Evolutionary conservation across 2,888 invertebrate species (phyloP).

Genomic region (Eupithecia pulchellata): DNA sequence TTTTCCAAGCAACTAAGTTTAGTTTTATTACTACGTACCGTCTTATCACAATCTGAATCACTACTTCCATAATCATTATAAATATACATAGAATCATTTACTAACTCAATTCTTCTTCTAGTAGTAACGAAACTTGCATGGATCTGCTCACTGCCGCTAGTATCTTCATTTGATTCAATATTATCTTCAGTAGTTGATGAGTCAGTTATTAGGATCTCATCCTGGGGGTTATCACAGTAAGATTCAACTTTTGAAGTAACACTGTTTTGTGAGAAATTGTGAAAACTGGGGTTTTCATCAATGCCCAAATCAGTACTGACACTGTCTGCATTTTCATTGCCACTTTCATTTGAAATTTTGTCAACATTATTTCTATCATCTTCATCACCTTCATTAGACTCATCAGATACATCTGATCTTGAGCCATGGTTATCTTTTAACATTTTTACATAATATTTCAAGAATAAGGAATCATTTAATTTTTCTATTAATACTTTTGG

Average conservation of each 20-base stretch:
- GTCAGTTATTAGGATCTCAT: slow-evolving; percentile 42
- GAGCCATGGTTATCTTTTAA: slow-evolving; percentile 17
- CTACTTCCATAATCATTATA: slow-evolving; percentile 59
- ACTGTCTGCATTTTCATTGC: slow-evolving; percentile 11
- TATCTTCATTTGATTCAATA: slow-evolving; percentile 44
- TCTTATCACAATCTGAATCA: slow-evolving; percentile 62
- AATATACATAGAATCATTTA: slow-evolving; percentile 62
- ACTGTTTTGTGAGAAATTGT: not conserved
- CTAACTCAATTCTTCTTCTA: slow-evolving; percentile 65
- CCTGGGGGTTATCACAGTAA: slow-evolving; percentile 39
- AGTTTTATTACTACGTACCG: slow-evolving; percentile 55
- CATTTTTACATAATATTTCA: slow-evolving; percentile 58
- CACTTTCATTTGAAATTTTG: slow-evolving; percentile 1
- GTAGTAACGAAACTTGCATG: slow-evolving; percentile 75
- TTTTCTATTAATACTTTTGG: slow-evolving; percentile 61
- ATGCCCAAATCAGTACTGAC: not conserved
- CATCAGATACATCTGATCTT: slow-evolving; percentile 9
- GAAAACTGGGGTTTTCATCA: not conserved
- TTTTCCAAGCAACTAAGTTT: slow-evolving; percentile 25
- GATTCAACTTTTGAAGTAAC: slow-evolving; percentile 20
- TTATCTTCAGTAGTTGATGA: slow-evolving; percentile 43
- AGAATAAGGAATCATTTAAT: slow-evolving; percentile 64
- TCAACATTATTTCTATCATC: slow-evolving; percentile 22
- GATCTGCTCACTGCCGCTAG: slow-evolving; percentile 32
- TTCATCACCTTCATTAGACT: slow-evolving; percentile 15